Evolutionary conservation across 1,140 invertebrate species (phyloP).

Genomic region (Drosophila funebris): DNA sequence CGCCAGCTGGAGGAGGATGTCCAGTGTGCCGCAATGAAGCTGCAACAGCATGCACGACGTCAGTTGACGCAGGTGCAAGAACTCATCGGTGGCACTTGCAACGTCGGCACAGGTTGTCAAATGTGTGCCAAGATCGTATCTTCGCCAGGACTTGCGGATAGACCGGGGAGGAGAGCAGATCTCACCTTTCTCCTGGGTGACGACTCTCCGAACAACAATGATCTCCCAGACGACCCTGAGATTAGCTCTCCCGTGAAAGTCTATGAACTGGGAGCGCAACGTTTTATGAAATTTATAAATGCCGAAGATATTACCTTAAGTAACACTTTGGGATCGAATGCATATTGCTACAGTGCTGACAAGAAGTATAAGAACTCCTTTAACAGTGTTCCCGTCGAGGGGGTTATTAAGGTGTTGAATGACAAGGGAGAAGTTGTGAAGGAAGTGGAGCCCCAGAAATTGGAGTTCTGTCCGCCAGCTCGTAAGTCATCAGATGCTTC

Average conservation of each 20-base stretch:
- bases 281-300: background rate
- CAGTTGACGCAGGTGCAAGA: background rate
- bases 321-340: background rate
- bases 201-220: background rate
- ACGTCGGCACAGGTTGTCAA: background rate
- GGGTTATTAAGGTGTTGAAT: background rate
- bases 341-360: background rate
- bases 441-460: background rate
- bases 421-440: background rate
- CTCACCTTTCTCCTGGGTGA: conserved; percentile 1
- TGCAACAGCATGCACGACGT: background rate
- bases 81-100: background rate
- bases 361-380: background rate
- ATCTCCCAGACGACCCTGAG: background rate
- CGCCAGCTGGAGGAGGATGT: conserved; percentile 48
- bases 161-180: background rate
- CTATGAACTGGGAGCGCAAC: background rate
- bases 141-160: background rate
- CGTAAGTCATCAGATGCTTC: background rate
- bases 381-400: background rate
- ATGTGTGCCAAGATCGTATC: background rate
- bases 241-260: background rate
- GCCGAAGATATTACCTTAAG: too few species aligned
- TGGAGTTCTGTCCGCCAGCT: background rate
- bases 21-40: conserved; percentile 12